Conservation (phyloP, 92 coral and sea anemone species). For the Virgularia gustaviana region DNA sequence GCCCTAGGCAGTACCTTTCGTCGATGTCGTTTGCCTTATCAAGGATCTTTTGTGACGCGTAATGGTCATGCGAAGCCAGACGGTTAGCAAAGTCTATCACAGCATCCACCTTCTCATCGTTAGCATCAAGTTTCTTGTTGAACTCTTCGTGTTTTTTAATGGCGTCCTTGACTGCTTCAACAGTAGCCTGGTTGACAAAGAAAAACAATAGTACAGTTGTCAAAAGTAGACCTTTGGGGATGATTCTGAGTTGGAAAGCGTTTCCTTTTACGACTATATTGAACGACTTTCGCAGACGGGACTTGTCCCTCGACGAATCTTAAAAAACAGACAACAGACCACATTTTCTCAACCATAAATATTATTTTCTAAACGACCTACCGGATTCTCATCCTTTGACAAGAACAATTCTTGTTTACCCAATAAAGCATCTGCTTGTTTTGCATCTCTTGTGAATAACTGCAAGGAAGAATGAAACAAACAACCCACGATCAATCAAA, state of each 20-base stretch:
- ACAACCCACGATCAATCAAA: background rate
- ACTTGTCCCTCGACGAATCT: no score
- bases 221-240: no score
- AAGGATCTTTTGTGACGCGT: conserved; percentile 85
- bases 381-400: conserved; percentile 93
- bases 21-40: conserved; percentile 94
- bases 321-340: no score
- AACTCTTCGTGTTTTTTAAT: conserved; percentile 97
- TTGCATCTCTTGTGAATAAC: conserved; percentile 93
- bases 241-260: no score
- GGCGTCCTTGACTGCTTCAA: conserved; percentile 87
- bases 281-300: no score
- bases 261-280: no score
- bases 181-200: conserved; percentile 65
- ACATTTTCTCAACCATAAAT: no score
- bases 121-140: conserved; percentile 81
- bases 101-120: conserved; percentile 91
- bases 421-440: conserved; percentile 88
- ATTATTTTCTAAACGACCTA: no score
- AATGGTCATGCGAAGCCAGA: conserved; percentile 82
- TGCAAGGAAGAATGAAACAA: background rate
- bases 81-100: conserved; percentile 92
- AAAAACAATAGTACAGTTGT: background rate
- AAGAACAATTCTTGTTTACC: conserved; percentile 95
- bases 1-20: no score